Evolutionary conservation across 2,888 invertebrate genomes (phyloP).

Genomic region (Arctia plantaginis): DNA sequence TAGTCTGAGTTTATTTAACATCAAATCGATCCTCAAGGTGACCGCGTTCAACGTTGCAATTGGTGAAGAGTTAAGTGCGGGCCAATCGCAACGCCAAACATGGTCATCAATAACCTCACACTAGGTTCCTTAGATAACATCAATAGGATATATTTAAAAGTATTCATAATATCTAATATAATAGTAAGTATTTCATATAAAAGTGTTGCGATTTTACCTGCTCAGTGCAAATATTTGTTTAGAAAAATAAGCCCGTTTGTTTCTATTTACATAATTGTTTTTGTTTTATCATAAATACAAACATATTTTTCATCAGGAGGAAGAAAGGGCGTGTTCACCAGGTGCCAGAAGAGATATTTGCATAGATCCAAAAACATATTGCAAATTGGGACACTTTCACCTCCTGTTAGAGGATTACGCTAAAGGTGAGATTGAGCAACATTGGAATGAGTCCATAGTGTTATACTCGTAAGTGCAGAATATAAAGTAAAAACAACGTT

Average conservation of each 20-base stretch:
- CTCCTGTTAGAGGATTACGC: slow-evolving; percentile 96
- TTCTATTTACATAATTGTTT: not conserved
- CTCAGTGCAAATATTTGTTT: no score
- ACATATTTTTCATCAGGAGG: slow-evolving; percentile 65
- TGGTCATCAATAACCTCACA: no score
- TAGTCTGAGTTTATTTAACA: no score
- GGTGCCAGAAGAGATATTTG: slow-evolving; percentile 88
- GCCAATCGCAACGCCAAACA: no score
- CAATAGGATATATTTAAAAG: no score
- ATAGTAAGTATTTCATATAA: no score
- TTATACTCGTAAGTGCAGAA: not conserved
- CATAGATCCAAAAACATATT: slow-evolving; percentile 96
- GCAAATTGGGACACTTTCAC: slow-evolving; percentile 98
- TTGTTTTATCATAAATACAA: not conserved
- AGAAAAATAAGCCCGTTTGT: not conserved
- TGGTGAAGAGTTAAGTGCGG: no score
- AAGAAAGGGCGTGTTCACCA: slow-evolving; percentile 80
- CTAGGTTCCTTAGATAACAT: no score
- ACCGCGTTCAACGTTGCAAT: no score
- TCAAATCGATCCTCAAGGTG: no score
- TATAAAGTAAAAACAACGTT: not conserved
- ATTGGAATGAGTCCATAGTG: not conserved
- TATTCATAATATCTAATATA: no score
- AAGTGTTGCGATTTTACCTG: no score
- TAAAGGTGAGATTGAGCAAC: slow-evolving; percentile 89